Base-by-base conservation (phyloP, 2,888 invertebrate genomes). In the Gortyna flavago region DNA sequence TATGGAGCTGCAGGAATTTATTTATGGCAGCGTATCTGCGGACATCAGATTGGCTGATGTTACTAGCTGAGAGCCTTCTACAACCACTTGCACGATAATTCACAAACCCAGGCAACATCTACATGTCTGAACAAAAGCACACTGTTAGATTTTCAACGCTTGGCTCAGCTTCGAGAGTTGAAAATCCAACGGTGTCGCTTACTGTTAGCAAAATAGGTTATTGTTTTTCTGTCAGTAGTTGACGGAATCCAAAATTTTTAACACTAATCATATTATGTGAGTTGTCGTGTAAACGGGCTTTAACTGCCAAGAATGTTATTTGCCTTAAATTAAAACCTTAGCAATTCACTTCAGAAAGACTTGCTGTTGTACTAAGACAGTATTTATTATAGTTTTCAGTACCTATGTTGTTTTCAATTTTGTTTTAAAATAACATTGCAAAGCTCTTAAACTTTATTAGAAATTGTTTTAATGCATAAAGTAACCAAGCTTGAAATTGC, bases 21-120 rank as follows among this genome's bases (percentile, higher is more conserved):
- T 75, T 82, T 81, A 85, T 85, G 85, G 82, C 82, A 82, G 82
- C 6, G 25, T n/a, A 11, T 32, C 62, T 85, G 82, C 54, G 18
- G n/a, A 48, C 67, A 21, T 64, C 35, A 38, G 62, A 35, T 82
- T 85, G 76, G 85, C 75, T 85, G 81, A 59, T 32, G 8, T 64
- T 11, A 51, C 35, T 81, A 7, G 51, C 32, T 64, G 5, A 21
- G 25, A n/a, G 35, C 4, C 54, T 54, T 18, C 13, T 13, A 44
- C 44, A 25, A 2, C 32, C 0, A 0, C 13, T 51, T 51, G 6
- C 2, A 32, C 38, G 3, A 32, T 13, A 5, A 16, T 25, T 44
- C 4, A 71, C 32, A 44, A 25, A 61, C 7, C 57, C 16, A 5
- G 29, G 2, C 13, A 59, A 29, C 0, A 44, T 16, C 44, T 44